Conservation (phyloP, 2,888 invertebrate genomes). For the Cerceris ruficornis region DNA sequence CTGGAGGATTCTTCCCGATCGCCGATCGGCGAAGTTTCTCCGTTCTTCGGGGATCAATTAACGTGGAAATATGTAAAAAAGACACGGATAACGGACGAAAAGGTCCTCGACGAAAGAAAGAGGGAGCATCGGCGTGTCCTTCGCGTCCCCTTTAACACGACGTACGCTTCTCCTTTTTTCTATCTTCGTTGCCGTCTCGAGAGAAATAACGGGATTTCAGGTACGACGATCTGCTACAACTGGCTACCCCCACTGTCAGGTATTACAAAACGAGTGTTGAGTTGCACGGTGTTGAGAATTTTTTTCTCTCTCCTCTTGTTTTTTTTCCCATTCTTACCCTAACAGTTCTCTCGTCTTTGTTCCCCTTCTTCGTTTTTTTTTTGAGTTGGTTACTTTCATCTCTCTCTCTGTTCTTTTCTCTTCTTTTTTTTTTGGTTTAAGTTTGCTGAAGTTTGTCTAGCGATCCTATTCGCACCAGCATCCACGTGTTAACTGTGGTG, state of each 20-base stretch:
- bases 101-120: not conserved
- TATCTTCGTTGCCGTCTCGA: conserved; percentile 17
- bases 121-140: not conserved
- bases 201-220: conserved; percentile 56
- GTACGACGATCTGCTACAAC: conserved; percentile 59
- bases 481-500: conserved; percentile 31
- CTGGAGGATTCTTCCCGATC: not conserved
- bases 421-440: conserved; percentile 16
- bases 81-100: conserved; percentile 1
- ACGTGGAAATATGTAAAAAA: conserved; percentile 20
- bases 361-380: conserved; percentile 25
- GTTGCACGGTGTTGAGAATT: conserved; percentile 78
- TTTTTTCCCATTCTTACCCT: conserved; percentile 36
- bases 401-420: no score
- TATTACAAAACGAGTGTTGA: conserved; percentile 67
- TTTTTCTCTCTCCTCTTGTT: conserved; percentile 41
- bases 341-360: conserved; percentile 27
- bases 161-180: conserved; percentile 2
- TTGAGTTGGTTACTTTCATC: conserved; percentile 8
- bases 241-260: conserved; percentile 75
- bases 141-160: not conserved
- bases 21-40: conserved; percentile 8
- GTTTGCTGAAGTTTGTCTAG: conserved; percentile 57
- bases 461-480: conserved; percentile 34
- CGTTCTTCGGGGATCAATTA: conserved; percentile 20